phyloP scores from a whole-genome alignment of 2,888 invertebrate genomes.

The Zootermopsis nevadensis region DNA sequence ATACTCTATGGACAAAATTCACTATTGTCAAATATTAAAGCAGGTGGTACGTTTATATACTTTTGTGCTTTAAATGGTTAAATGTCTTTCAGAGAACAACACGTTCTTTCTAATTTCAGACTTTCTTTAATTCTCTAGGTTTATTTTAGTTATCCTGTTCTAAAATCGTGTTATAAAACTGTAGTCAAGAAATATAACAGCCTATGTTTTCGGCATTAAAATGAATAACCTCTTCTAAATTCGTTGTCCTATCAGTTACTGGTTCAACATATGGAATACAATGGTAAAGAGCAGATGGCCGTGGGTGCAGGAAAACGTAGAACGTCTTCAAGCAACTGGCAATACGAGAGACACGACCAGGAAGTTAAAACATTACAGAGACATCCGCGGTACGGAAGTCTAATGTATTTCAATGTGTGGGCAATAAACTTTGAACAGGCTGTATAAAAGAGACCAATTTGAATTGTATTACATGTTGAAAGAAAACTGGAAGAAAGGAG shows the following conservation, averaged over 20 bases:
- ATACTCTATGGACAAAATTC: no score
- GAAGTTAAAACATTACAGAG: slow-evolving; percentile 27
- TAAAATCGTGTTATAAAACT: no score
- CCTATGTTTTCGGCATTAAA: not conserved
- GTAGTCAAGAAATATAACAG: not conserved
- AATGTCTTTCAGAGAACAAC: no score
- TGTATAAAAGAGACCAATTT: not conserved
- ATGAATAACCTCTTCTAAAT: not conserved
- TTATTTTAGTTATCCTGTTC: no score
- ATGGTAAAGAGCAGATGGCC: slow-evolving; percentile 23
- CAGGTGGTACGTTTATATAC: no score
- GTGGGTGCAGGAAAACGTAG: not conserved
- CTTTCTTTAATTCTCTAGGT: no score
- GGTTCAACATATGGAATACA: slow-evolving; percentile 10
- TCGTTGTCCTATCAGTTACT: not conserved
- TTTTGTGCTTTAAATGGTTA: no score
- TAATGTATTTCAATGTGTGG: slow-evolving; percentile 20
- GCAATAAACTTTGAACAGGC: not conserved
- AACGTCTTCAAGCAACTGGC: not conserved
- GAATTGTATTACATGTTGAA: slow-evolving; percentile 13
- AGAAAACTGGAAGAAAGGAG: no score
- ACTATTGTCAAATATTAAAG: no score
- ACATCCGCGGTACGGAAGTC: slow-evolving; percentile 9
- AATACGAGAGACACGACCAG: not conserved
- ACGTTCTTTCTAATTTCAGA: no score